phyloP scores from a whole-genome alignment of 2,888 invertebrate genomes.

The Neoscelio sp. region DNA sequence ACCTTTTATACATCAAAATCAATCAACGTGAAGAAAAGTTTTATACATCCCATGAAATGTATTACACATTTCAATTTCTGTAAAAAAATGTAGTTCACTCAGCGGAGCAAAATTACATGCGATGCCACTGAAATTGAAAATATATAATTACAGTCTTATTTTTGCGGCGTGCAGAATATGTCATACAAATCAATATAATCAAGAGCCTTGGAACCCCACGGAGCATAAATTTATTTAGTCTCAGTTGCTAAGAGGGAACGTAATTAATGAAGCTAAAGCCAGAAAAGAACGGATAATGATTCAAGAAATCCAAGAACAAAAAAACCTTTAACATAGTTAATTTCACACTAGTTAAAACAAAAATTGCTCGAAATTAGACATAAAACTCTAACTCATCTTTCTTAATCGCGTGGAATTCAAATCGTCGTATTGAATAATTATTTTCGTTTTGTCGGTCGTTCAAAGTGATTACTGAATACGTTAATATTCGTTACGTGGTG shows the following conservation, averaged over 20 bases:
- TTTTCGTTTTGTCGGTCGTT: constrained; percentile 1
- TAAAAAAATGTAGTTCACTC: not conserved
- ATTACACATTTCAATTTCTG: constrained; percentile 6
- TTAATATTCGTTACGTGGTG: too few species aligned
- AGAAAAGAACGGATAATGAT: constrained; percentile 66
- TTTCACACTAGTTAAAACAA: constrained; percentile 65
- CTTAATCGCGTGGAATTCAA: constrained; percentile 6
- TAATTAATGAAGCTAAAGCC: constrained; percentile 71
- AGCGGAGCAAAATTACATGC: constrained; percentile 2
- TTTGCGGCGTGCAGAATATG: constrained; percentile 22
- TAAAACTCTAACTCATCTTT: constrained; percentile 32
- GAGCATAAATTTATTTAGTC: constrained; percentile 63
- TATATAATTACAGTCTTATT: constrained; percentile 71
- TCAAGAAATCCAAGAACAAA: too few species aligned
- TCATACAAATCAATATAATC: constrained; percentile 60
- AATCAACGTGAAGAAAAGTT: constrained; percentile 23
- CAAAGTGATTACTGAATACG: too few species aligned
- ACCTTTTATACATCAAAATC: constrained; percentile 25
- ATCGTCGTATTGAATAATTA: constrained; percentile 4
- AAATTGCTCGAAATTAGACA: constrained; percentile 67
- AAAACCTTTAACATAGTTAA: constrained; percentile 68
- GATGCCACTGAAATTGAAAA: constrained; percentile 67
- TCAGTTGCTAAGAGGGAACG: constrained; percentile 46
- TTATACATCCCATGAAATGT: constrained; percentile 8
- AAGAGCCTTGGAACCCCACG: constrained; percentile 39